Conservation (phyloP, 1,140 invertebrate genomes). For the Pseudobourletiella spinata region DNA sequence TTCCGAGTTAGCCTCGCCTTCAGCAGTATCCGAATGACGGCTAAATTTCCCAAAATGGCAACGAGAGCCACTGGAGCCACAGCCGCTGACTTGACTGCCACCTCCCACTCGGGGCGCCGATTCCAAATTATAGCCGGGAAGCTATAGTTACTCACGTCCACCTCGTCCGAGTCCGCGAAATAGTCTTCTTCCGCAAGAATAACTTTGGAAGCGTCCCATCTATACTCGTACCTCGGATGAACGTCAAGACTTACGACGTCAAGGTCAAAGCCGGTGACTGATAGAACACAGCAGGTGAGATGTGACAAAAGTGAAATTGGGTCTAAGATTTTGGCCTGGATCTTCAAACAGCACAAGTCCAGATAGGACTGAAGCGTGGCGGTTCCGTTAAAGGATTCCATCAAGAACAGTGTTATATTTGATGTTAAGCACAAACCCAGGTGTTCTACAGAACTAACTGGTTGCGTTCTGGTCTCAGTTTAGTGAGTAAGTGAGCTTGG, state of each 20-base stretch:
- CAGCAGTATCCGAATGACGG: conserved; percentile 58
- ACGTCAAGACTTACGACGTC: neutral
- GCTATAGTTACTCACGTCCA: neutral
- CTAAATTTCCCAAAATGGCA: conserved; percentile 61
- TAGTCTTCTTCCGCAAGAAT: neutral
- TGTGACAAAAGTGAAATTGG: neutral
- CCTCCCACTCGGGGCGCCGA: conserved; percentile 48
- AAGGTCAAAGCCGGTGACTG: neutral
- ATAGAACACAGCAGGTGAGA: neutral
- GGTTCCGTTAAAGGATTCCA: no score
- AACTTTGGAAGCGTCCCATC: no score
- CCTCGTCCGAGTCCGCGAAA: neutral
- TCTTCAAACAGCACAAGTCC: neutral
- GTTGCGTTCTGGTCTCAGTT: no score
- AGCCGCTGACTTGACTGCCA: conserved; percentile 51
- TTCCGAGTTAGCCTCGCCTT: conserved; percentile 58
- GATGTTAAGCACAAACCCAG: no score
- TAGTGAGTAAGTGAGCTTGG: no score
- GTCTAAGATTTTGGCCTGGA: neutral
- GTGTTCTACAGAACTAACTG: no score
- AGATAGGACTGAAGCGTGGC: neutral
- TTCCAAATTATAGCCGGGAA: conserved; percentile 56
- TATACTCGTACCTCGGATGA: neutral
- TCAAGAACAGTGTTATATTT: no score
- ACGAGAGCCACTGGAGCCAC: conserved; percentile 54